phyloP scores from a whole-genome alignment of 2,113 vertebrate genomes.

The Psephotus haematonotus region DNA sequence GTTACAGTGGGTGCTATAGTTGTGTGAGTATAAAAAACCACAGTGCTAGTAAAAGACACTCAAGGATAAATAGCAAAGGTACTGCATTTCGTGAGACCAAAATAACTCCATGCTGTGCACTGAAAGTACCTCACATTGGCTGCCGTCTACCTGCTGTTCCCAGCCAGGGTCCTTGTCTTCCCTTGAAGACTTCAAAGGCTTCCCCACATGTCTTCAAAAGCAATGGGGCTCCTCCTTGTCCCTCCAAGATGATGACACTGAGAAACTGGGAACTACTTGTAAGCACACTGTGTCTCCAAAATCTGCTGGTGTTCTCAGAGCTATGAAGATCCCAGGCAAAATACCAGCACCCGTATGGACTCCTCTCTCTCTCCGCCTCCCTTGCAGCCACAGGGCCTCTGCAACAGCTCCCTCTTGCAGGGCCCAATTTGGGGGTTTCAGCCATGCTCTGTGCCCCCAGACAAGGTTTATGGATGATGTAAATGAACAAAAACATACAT shows the following conservation, averaged over 20 bases:
- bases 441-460: neutral
- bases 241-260: neutral
- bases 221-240: neutral
- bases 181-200: neutral
- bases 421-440: neutral
- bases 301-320: neutral
- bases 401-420: neutral
- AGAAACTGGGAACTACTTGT: neutral
- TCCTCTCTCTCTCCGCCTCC: neutral
- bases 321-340: neutral
- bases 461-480: neutral
- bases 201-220: neutral
- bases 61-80: slow-evolving; percentile 29
- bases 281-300: neutral
- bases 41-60: slow-evolving; percentile 2
- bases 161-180: neutral
- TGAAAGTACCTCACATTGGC: neutral
- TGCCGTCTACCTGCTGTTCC: neutral
- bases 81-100: neutral
- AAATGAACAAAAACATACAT: neutral
- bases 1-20: neutral
- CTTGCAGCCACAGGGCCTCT: neutral
- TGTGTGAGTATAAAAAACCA: slow-evolving; percentile 30
- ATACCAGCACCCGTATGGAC: neutral
- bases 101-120: neutral